These are phyloP conservation scores for Brachionus calyciflorus DNA, from an alignment of 1,140 invertebrate species.

Conservation along the genomic window DNA sequence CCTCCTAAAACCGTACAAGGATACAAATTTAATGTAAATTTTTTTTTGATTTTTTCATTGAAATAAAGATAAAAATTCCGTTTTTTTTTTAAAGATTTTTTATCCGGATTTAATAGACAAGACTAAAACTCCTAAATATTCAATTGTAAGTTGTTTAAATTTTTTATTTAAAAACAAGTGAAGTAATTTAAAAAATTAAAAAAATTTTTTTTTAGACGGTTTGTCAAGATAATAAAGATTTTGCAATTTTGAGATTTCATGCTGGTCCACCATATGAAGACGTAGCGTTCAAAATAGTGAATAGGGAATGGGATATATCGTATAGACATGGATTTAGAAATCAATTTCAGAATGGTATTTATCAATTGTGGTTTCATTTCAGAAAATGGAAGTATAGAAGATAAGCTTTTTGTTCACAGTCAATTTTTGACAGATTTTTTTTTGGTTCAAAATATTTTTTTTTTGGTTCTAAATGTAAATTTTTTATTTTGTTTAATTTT, in stretches of 20 bases:
- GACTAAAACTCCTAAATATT: slow-evolving; percentile 86
- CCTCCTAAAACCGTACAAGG: slow-evolving; percentile 99
- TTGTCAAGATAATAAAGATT: slow-evolving; percentile 86
- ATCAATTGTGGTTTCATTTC: slow-evolving; percentile 98
- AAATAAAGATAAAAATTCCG: neutral
- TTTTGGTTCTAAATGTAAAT: slow-evolving; percentile 6
- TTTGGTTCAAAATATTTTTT: neutral
- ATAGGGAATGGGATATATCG: slow-evolving; percentile 97
- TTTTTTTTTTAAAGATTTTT: slow-evolving; percentile 71
- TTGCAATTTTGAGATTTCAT: slow-evolving; percentile 87
- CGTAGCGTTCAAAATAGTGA: slow-evolving; percentile 98
- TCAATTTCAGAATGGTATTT: slow-evolving; percentile 99
- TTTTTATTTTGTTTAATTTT: no score
- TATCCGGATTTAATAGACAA: slow-evolving; percentile 98
- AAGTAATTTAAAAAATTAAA: slow-evolving; percentile 17
- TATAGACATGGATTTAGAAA: slow-evolving; percentile 95
- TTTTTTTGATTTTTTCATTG: neutral
- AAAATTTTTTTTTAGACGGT: slow-evolving; percentile 69
- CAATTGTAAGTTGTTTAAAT: slow-evolving; percentile 62
- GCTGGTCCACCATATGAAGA: slow-evolving; percentile 98
- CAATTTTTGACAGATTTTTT: neutral
- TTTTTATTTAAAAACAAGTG: neutral
- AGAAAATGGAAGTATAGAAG: slow-evolving; percentile 92
- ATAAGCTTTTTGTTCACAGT: slow-evolving; percentile 62
- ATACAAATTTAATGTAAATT: slow-evolving; percentile 89